A percentile compares a stretch with the other conserved stretches of the same genome.
Conservation (phyloP, 2,797 vertebrate species). For the Mastacembelus armatus region DNA sequence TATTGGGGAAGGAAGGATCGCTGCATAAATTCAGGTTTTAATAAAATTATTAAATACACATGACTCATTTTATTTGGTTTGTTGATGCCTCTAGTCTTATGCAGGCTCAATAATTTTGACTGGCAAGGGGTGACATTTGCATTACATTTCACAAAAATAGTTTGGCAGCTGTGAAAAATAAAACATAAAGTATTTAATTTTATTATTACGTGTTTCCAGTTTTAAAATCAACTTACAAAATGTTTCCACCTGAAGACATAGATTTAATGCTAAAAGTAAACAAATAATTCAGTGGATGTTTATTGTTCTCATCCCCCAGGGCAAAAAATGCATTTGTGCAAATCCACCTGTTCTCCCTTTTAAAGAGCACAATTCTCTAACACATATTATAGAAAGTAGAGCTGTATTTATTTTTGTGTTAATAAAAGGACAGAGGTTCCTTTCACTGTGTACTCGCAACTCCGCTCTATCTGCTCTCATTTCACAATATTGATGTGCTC, state of each 20-base stretch:
- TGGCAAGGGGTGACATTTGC: too few relatives aligned
- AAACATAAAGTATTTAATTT: too few relatives aligned
- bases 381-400: neutral
- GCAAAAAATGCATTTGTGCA: too few relatives aligned
- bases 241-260: neutral
- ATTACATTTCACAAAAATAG: too few relatives aligned
- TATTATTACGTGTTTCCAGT: too few relatives aligned
- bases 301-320: neutral
- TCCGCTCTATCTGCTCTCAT: slow-evolving; percentile 25
- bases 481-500: slow-evolving; percentile 64
- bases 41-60: neutral
- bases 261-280: neutral
- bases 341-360: too few relatives aligned
- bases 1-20: neutral
- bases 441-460: slow-evolving; percentile 17
- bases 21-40: neutral
- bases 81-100: too few relatives aligned
- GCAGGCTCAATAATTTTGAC: too few relatives aligned
- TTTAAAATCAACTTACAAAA: too few relatives aligned
- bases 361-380: too few relatives aligned
- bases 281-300: neutral
- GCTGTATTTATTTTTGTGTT: neutral
- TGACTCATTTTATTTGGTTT: neutral
- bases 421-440: slow-evolving; percentile 5
- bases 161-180: too few relatives aligned